These are phyloP conservation scores for Micropterix aruncella DNA, from an alignment of 2,888 invertebrate genomes.

Conservation along the genomic window DNA sequence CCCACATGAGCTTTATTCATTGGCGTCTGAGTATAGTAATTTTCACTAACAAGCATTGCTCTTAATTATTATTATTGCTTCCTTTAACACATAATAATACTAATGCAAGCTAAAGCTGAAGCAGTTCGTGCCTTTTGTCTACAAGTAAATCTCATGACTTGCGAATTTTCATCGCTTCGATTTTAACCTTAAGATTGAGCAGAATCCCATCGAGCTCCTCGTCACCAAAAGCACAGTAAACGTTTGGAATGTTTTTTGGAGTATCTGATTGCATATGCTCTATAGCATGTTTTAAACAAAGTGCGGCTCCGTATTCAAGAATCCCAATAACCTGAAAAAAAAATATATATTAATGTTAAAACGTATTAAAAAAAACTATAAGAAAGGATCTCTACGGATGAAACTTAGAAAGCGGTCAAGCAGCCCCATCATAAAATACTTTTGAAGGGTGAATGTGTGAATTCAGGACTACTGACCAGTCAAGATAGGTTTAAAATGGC, in stretches of 20 bases:
- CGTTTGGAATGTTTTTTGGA: neutral
- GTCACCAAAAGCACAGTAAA: neutral
- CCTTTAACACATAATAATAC: too few species aligned
- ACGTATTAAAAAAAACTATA: too few species aligned
- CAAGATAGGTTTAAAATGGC: too few species aligned
- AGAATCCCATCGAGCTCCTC: neutral
- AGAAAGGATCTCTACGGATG: neutral
- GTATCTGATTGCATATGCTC: neutral
- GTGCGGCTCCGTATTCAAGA: neutral
- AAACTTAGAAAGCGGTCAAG: neutral
- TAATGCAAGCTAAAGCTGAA: too few species aligned
- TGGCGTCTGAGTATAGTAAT: too few species aligned
- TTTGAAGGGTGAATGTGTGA: too few species aligned
- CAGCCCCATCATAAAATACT: neutral
- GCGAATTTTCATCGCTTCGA: neutral
- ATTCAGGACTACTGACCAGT: neutral
- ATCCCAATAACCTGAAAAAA: neutral
- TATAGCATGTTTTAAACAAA: neutral
- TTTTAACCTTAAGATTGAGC: neutral
- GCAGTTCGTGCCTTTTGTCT: too few species aligned
- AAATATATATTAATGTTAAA: neutral
- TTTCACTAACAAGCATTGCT: too few species aligned
- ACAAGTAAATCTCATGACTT: too few species aligned
- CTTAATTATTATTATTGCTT: too few species aligned
- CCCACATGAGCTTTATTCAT: too few species aligned